phyloP scores from a whole-genome alignment of 2,797 vertebrate genomes.

The Cyclopterus lumpus region DNA sequence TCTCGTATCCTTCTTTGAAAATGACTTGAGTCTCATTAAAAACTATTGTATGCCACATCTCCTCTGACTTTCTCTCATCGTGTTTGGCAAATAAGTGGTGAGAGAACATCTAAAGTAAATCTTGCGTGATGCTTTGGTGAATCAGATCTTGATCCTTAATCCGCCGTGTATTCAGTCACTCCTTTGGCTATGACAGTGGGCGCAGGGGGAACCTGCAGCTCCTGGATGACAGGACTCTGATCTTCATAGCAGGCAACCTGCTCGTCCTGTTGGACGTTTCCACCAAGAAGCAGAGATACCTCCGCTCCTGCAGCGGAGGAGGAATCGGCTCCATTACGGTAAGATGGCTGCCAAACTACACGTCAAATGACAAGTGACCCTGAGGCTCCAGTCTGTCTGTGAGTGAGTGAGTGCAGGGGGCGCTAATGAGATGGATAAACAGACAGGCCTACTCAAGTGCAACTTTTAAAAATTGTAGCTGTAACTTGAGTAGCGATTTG shows the following conservation, averaged over 20 bases:
- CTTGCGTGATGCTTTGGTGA: neutral
- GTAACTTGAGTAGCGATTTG: neutral
- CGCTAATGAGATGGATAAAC: neutral
- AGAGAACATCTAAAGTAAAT: neutral
- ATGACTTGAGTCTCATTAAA: rapidly evolving
- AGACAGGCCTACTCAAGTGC: neutral
- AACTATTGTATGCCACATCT: no score
- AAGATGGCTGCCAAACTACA: constrained; percentile 29
- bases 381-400: neutral
- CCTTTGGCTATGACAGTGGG: constrained; percentile 92
- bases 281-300: constrained; percentile 84
- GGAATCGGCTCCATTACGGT: constrained; percentile 92
- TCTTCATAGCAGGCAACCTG: constrained; percentile 92
- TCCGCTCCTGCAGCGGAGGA: constrained; percentile 87
- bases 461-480: neutral
- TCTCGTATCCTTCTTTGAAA: constrained; percentile 88
- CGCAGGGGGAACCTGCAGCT: constrained; percentile 89
- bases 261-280: constrained; percentile 86
- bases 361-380: neutral
- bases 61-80: neutral
- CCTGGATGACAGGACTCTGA: constrained; percentile 84
- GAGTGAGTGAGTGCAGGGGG: neutral
- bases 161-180: constrained; percentile 82
- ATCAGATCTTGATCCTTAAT: constrained; percentile 46
- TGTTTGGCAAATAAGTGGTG: neutral